Evolutionary conservation across 2,888 invertebrate genomes (phyloP).

Genomic region (Mythimna impura): DNA sequence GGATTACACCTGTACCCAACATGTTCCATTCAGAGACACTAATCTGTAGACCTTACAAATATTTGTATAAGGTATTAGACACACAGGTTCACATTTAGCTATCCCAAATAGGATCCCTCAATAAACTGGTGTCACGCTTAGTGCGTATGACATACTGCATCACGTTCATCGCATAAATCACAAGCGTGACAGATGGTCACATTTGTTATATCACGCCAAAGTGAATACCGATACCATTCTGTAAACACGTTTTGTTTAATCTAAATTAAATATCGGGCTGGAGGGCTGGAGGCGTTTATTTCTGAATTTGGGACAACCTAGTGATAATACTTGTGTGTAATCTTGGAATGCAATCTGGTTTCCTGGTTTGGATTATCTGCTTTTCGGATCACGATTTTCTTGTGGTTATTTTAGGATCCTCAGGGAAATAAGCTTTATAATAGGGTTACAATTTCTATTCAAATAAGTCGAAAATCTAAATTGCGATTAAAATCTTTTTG

Average conservation of each 20-base stretch:
- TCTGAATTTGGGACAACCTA: slow-evolving; percentile 19
- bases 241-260: slow-evolving; percentile 40
- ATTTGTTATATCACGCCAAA: slow-evolving; percentile 43
- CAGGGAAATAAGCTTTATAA: slow-evolving; percentile 11
- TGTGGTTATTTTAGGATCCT: slow-evolving; percentile 15
- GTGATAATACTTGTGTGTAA: slow-evolving; percentile 17
- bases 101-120: slow-evolving; percentile 21
- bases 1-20: no score
- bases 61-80: not conserved
- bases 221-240: slow-evolving; percentile 21
- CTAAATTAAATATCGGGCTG: slow-evolving; percentile 48
- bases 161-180: slow-evolving; percentile 45
- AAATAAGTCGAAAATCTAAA: not conserved
- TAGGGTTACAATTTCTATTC: not conserved
- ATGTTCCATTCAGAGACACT: no score
- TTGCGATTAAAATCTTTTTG: not conserved
- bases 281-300: slow-evolving; percentile 34
- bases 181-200: slow-evolving; percentile 40
- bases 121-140: slow-evolving; percentile 39
- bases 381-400: slow-evolving; percentile 18
- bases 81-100: not conserved
- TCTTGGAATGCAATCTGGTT: slow-evolving; percentile 26
- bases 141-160: slow-evolving; percentile 41
- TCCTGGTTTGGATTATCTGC: slow-evolving; percentile 13
- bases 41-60: not conserved